Base-by-base conservation (phyloP, 1,140 invertebrate species). In the Cyclina sinensis region DNA sequence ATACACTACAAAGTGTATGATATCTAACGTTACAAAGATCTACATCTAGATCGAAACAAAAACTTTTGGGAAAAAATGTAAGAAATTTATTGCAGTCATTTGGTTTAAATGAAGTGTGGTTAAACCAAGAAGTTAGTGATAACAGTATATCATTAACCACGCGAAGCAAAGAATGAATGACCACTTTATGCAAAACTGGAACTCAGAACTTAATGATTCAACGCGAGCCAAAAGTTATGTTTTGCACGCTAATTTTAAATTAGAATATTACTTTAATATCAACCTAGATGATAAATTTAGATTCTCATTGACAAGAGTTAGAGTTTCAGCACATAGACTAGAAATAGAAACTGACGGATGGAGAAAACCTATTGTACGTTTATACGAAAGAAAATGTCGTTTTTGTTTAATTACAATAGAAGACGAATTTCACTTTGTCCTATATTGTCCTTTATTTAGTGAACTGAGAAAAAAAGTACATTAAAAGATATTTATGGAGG, bases 291-390 rank as follows among this genome's bases (percentile, higher is more conserved):
- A 24, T 12, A 48, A 35, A 70, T 85, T 57, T 39, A 73, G 4
- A 43, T 16, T 62, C 62, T 27, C 48, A n/a, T 30, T 85, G 30
- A n/a, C 37, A 48, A 21, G 46, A 16, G 51, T 85, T 85, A 73
- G 43, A 57, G 32, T 46, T 51, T 68, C 32, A 21, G 39, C 39
- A 14, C 83, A 85, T 74, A 74, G 27, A 74, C n/a, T 85, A 54
- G 57, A n/a, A 51, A 57, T 85, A 32, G 68, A 85, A 74, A 30
- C 27, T 39, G 83, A 43, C 24, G 74, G 62, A 74, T 85, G 59
- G 43, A n/a, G 24, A 14, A 74, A 68, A 24, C 32, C 73, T 76
- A n/a, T n/a, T n/a, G n/a, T n/a, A n/a, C n/a, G n/a, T n/a, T n/a
- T n/a, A n/a, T n/a, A n/a, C n/a, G n/a, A n/a, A n/a, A n/a, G n/a